Evolutionary conservation across 2,888 invertebrate genomes (phyloP), one percentile per base, ranked within the genome.

Genomic region (Caenorhabditis sp.): DNA sequence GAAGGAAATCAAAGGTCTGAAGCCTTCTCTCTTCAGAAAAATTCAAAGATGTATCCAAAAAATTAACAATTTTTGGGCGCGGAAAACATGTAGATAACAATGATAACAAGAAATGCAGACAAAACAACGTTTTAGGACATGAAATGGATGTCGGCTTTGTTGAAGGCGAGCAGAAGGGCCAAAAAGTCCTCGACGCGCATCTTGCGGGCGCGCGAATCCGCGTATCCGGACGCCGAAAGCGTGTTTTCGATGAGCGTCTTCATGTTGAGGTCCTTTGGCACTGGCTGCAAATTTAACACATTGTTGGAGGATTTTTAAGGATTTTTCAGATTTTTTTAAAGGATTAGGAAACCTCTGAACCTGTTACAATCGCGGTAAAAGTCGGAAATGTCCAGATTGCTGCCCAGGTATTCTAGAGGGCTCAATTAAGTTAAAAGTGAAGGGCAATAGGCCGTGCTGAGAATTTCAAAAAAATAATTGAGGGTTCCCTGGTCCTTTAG

Each of bases 101-200:
- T 27, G 35, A 20, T 41, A 59, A 70, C 46, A 52, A 59, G 6
- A 32, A 52, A 52, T 50, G 48, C 13, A n/a, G 26, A 11, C 0
- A 17, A 35, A 56, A 45, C 55, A 24, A 6, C 2, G 30, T 48
- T 45, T 59, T 13, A 82, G 4, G 79, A 78, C 35, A 80, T 62
- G 72, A 98, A 98, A 91, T 98, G 97, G 89, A 98, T 94, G 87
- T 95, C 96, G 90, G 94, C 93, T 61, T 92, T 92, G 90, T 98
- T 98, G 89, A 97, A 97, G 37, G 93, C 93, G 90, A 94, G 93
- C 86, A 96, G 90, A 66, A 96, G 90, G 80, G 88, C 92, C 91
- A 96, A 93, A 89, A 99, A 98, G 89, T 99, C 97, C 91, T 98
- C 97, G 83, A 94, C 93, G 89, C 96, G 96, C 96, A 99, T 95